Percentiles rank a stretch among this genome's conserved stretches.
These are phyloP conservation scores for Zelleria hepariella DNA, from an alignment of 2,888 invertebrate genomes.

Conservation along the genomic window DNA sequence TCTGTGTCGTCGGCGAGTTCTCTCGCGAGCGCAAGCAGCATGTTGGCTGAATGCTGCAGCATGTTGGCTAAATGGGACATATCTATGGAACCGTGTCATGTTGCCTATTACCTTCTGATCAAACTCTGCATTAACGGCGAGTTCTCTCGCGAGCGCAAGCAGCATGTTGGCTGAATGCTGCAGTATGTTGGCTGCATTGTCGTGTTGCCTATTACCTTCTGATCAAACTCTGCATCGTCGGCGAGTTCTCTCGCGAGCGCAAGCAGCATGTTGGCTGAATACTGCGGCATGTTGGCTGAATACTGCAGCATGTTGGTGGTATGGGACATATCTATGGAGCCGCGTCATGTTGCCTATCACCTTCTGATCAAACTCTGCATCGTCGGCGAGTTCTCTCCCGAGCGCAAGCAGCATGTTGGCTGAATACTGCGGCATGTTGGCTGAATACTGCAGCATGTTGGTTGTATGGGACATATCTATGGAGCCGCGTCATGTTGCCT, in stretches of 20 bases:
- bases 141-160: conserved; percentile 57
- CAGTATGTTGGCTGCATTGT: conserved; percentile 73
- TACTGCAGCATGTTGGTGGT: conserved; percentile 75
- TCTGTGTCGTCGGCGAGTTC: conserved; percentile 43
- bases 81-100: conserved; percentile 73
- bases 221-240: conserved; percentile 31
- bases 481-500: conserved; percentile 74
- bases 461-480: conserved; percentile 73
- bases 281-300: no score
- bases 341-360: conserved; percentile 70
- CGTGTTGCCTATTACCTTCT: no score
- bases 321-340: conserved; percentile 72
- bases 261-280: conserved; percentile 76
- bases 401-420: conserved; percentile 75
- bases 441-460: no score
- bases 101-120: conserved; percentile 32
- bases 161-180: conserved; percentile 78
- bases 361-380: conserved; percentile 23
- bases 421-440: conserved; percentile 76
- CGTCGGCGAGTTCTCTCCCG: conserved; percentile 47
- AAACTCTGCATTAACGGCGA: conserved; percentile 39
- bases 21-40: conserved; percentile 67
- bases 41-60: conserved; percentile 77
- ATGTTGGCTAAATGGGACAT: conserved; percentile 71
- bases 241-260: conserved; percentile 58